Evolutionary conservation across 2,888 invertebrate genomes (phyloP).

Genomic region (Galeruca laticollis): DNA sequence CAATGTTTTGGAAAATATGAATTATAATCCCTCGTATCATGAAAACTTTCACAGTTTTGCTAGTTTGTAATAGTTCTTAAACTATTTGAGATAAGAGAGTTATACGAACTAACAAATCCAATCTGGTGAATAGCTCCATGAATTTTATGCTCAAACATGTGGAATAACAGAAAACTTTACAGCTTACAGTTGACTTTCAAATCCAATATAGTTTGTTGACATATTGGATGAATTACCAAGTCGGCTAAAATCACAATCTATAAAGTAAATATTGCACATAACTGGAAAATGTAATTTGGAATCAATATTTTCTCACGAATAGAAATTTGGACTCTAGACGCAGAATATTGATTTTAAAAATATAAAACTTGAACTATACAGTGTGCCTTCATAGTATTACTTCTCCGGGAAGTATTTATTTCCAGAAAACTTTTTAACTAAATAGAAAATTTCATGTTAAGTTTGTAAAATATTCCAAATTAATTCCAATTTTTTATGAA

Average conservation of each 20-base stretch:
- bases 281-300: no score
- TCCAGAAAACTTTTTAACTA: no score
- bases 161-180: conserved; percentile 28
- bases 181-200: conserved; percentile 22
- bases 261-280: neutral
- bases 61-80: conserved; percentile 25
- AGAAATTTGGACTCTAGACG: no score
- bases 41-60: conserved; percentile 13
- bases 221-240: conserved; percentile 19
- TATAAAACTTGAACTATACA: no score
- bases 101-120: conserved; percentile 17
- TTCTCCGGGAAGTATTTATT: no score
- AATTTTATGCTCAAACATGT: conserved; percentile 28
- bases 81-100: conserved; percentile 29
- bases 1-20: neutral
- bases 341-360: no score
- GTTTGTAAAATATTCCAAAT: no score
- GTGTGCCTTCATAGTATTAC: no score
- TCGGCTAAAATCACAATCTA: conserved; percentile 11
- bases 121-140: conserved; percentile 17
- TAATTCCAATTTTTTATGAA: no score
- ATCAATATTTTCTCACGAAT: no score
- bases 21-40: neutral
- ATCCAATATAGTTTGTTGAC: conserved; percentile 22
- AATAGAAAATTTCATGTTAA: no score